Evolutionary conservation across 1,140 invertebrate species (phyloP), one percentile per base, ranked within the genome.

Genomic region (Pteromalus puparum): DNA sequence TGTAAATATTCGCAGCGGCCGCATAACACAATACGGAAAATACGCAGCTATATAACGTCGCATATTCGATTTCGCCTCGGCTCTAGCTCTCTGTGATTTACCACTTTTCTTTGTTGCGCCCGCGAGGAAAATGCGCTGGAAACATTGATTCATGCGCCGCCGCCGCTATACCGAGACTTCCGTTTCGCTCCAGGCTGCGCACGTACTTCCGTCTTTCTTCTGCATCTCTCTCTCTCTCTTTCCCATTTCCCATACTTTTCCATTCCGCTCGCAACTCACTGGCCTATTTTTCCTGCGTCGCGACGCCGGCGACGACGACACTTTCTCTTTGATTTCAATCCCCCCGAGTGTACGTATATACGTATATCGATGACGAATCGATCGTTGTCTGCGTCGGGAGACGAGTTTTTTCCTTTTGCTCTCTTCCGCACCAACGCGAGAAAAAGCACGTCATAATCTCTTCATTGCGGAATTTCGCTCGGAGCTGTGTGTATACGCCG

Each of bases 131-230:
- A 83, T 78, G 46, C 46, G 5, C 67, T 61, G 26, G 67, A 68
- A 83, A 78, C 76, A 77, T 83, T 73, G 82, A 83, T 83, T 78
- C 82, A 83, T 78, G 42, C 13, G 38, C 24, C 24, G 24, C 42
- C 30, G 30, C 26, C n/a, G 6, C 10, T 26, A n/a, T n/a, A 0
- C 30, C 26, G 74, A 65, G 65, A 83, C 65, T 53, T 78, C 65
- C 73, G 75, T n/a, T 83, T 48, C 53, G 48, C 81, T 46, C 74
- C 26, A 82, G n/a, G 61, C 61, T 78, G 24, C 34, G 73, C 83
- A 46, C 83, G 46, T 84, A 67, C 46, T 72, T 61, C 21, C 75
- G 38, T 28, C 67, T 61, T 73, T 78, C 28, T 42, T 72, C 7
- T 53, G 38, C 42, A 18, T 78, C 28, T 38, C 46, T 7, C 30